Conservation (phyloP, 53 echinoderm and acorn worm genomes). For the Crossaster papposus region DNA sequence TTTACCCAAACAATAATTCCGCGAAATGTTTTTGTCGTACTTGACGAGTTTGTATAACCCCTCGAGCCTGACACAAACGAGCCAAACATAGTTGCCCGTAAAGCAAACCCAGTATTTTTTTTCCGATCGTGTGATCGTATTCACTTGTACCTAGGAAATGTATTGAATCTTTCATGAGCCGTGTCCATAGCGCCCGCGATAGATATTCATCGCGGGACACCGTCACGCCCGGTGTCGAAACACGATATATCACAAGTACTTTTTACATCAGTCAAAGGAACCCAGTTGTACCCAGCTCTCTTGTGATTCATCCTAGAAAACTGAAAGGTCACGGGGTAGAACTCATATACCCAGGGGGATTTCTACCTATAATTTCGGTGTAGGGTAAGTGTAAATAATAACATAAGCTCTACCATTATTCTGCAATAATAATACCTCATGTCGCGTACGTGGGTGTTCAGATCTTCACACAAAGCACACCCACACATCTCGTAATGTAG, state of each 20-base stretch:
- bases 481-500: not conserved
- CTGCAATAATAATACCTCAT: not conserved
- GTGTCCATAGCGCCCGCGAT: not conserved
- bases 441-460: constrained; percentile 19
- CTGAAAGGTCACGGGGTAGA: constrained; percentile 18
- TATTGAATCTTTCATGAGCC: not conserved
- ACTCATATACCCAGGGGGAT: not conserved
- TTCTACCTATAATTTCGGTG: not conserved
- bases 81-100: not conserved
- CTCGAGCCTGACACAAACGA: not conserved
- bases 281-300: not conserved
- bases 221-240: no score
- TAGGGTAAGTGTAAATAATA: not conserved
- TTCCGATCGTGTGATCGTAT: not conserved
- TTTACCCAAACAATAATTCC: no score
- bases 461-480: not conserved
- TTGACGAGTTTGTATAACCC: no score
- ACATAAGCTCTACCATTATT: not conserved
- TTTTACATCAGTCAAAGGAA: not conserved
- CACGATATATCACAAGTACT: not conserved
- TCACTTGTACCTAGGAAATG: not conserved
- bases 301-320: constrained; percentile 2
- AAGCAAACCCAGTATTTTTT: not conserved
- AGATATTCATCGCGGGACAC: not conserved
- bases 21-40: no score